Conservation (phyloP, 2,888 invertebrate genomes). For the Epicampocera succincta region DNA sequence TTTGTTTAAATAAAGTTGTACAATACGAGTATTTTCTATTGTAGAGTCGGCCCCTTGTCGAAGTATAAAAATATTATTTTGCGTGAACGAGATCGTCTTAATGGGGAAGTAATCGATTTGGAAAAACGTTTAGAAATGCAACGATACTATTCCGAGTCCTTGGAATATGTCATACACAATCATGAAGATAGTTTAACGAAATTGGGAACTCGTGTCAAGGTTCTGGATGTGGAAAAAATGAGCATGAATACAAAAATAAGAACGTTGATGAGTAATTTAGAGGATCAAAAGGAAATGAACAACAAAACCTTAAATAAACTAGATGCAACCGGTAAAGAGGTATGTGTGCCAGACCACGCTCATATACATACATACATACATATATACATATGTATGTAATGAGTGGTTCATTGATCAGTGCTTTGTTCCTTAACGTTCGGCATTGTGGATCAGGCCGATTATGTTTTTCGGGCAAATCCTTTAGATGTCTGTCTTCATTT, state of each 20-base stretch:
- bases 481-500: too few relatives aligned
- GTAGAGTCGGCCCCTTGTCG: constrained; percentile 75
- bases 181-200: constrained; percentile 73
- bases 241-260: constrained; percentile 69
- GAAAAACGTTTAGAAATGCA: constrained; percentile 77
- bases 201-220: constrained; percentile 67
- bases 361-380: too few relatives aligned
- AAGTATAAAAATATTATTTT: constrained; percentile 78
- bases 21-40: background rate
- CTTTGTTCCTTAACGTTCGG: too few relatives aligned
- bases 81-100: constrained; percentile 79
- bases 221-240: constrained; percentile 69
- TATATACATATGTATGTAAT: too few relatives aligned
- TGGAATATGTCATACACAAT: constrained; percentile 77
- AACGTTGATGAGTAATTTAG: constrained; percentile 70
- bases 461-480: too few relatives aligned
- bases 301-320: constrained; percentile 72
- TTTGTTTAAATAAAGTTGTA: background rate
- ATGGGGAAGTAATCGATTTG: constrained; percentile 76
- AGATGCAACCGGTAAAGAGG: constrained; percentile 72
- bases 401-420: too few relatives aligned
- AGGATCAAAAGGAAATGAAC: constrained; percentile 75
- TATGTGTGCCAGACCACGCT: too few relatives aligned
- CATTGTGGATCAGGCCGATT: too few relatives aligned
- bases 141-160: constrained; percentile 75